phyloP scores from a whole-genome alignment of 1,140 invertebrate genomes.

The Brevipalpus yothersi region DNA sequence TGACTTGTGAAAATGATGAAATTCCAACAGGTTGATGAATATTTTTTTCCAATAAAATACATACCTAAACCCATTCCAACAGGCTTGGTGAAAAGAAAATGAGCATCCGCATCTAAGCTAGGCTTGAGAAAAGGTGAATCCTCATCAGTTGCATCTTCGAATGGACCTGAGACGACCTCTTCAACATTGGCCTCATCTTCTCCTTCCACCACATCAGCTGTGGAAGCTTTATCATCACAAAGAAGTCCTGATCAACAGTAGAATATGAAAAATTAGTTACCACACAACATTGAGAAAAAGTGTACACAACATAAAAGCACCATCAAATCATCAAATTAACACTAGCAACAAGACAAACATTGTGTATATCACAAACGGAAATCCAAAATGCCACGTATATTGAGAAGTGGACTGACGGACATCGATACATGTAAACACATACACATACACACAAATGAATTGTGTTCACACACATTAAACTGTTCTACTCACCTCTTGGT shows the following conservation, averaged over 20 bases:
- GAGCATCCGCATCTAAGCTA: constrained; percentile 75
- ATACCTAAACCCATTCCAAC: constrained; percentile 28
- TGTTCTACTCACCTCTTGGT: too few species aligned
- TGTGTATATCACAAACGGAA: too few species aligned
- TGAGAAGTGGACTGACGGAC: too few species aligned
- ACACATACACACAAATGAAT: too few species aligned
- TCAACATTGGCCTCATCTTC: constrained; percentile 6
- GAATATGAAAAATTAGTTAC: background rate
- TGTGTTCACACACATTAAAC: too few species aligned
- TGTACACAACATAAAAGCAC: too few species aligned
- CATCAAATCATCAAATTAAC: too few species aligned
- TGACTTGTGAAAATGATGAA: background rate
- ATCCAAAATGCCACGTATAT: too few species aligned
- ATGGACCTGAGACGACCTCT: constrained; percentile 5
- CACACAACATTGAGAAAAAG: too few species aligned
- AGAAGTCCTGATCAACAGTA: background rate
- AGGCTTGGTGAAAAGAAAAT: constrained; percentile 74
- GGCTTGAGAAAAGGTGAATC: constrained; percentile 28
- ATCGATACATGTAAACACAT: too few species aligned
- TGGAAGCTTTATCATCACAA: background rate
- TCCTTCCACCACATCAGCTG: constrained; percentile 1
- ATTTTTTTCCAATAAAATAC: constrained; percentile 1
- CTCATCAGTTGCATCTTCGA: constrained; percentile 34
- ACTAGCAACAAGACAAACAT: too few species aligned
- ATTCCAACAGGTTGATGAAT: background rate